These are phyloP conservation scores for Polymixis flavicincta DNA, from an alignment of 2,888 invertebrate genomes.

Conservation along the genomic window DNA sequence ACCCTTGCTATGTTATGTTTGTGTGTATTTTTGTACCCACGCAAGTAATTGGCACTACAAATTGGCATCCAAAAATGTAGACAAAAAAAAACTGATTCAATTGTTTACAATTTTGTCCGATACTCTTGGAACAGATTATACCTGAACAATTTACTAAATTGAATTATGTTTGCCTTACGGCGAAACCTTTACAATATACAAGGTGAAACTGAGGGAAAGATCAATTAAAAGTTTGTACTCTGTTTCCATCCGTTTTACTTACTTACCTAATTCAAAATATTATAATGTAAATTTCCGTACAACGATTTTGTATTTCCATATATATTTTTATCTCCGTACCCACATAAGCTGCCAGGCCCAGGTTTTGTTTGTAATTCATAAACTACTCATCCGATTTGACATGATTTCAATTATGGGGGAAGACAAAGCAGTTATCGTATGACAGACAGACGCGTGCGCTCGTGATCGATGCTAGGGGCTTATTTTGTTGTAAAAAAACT, in stretches of 20 bases:
- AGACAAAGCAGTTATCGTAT: slow-evolving; percentile 60
- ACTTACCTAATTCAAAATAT: background rate
- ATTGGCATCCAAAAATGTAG: background rate
- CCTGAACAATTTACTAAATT: background rate
- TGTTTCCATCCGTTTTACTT: background rate
- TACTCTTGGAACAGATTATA: background rate
- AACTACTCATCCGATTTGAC: slow-evolving; percentile 51
- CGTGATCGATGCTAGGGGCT: slow-evolving; percentile 25
- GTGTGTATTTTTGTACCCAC: no score
- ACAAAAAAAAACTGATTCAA: background rate
- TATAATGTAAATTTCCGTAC: background rate
- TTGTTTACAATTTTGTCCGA: background rate
- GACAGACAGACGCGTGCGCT: slow-evolving; percentile 34
- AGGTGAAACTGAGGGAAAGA: background rate
- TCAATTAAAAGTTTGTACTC: background rate
- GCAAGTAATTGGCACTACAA: no score
- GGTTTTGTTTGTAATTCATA: slow-evolving; percentile 58
- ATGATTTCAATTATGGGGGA: slow-evolving; percentile 57
- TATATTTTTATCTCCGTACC: slow-evolving; percentile 26
- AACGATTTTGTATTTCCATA: no score
- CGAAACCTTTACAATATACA: background rate
- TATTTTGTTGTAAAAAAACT: slow-evolving; percentile 16
- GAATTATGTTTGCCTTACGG: background rate
- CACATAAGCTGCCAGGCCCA: slow-evolving; percentile 55
- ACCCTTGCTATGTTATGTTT: no score